A percentile compares a stretch with the other conserved stretches of the same genome.
These are phyloP conservation scores for Hemiprocne comata DNA, from an alignment of 2,113 vertebrate genomes.

Conservation along the genomic window DNA sequence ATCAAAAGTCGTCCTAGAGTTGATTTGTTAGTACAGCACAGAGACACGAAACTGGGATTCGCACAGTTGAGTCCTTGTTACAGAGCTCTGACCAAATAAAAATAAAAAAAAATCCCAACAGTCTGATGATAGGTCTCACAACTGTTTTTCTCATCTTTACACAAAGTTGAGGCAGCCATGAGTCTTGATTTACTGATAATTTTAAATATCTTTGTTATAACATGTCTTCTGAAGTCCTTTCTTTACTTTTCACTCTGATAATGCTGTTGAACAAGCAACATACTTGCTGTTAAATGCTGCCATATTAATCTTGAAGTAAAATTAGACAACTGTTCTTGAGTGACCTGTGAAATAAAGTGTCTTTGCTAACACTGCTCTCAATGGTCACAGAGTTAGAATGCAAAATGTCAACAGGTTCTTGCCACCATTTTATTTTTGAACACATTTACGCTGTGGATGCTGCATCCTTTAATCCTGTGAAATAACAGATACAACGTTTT, in stretches of 20 bases:
- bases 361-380: conserved; percentile 31
- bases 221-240: neutral
- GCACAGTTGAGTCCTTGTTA: conserved; percentile 40
- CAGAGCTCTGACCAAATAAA: conserved; percentile 29
- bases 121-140: neutral
- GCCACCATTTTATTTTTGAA: conserved; percentile 73
- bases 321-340: neutral
- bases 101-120: neutral
- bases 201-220: neutral
- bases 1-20: neutral
- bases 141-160: neutral
- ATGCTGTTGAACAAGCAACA: neutral
- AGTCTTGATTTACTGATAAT: neutral
- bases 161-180: neutral
- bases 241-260: neutral
- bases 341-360: conserved; percentile 53
- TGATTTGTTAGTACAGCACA: neutral
- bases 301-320: neutral
- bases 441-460: conserved; percentile 19
- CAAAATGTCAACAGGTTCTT: neutral
- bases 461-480: conserved; percentile 47
- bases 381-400: neutral
- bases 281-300: neutral
- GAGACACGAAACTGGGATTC: neutral
- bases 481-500: conserved; percentile 53